Conservation (phyloP, 1,140 invertebrate genomes). For the Drosophila nigrodunni region DNA sequence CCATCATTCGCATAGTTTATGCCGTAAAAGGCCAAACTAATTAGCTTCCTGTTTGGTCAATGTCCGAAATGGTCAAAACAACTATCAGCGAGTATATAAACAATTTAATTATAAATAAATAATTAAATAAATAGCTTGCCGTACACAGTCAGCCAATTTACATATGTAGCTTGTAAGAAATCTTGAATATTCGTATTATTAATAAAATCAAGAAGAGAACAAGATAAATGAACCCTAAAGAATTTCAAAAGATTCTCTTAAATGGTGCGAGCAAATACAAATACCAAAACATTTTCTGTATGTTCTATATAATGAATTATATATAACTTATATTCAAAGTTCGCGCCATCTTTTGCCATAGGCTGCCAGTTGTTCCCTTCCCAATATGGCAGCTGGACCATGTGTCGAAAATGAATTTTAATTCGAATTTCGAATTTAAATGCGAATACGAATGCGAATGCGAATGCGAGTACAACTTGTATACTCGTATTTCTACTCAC, state of each 20-base stretch:
- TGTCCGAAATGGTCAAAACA: slow-evolving; percentile 64
- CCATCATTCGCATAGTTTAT: slow-evolving; percentile 69
- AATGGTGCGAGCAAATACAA: slow-evolving; percentile 43
- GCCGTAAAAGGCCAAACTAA: slow-evolving; percentile 74
- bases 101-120: slow-evolving; percentile 83
- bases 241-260: slow-evolving; percentile 61
- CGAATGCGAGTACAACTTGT: slow-evolving; percentile 29
- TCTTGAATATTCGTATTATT: slow-evolving; percentile 39
- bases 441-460: slow-evolving; percentile 48
- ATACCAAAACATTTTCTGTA: slow-evolving; percentile 7
- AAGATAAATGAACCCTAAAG: slow-evolving; percentile 70
- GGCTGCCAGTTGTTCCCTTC: slow-evolving; percentile 53
- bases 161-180: slow-evolving; percentile 68
- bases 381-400: slow-evolving; percentile 69
- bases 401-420: slow-evolving; percentile 68
- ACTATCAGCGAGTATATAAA: slow-evolving; percentile 62
- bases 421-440: slow-evolving; percentile 13
- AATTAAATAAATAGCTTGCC: slow-evolving; percentile 73
- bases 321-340: slow-evolving; percentile 20
- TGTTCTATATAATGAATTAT: slow-evolving; percentile 20
- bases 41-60: slow-evolving; percentile 69
- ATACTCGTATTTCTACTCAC: slow-evolving; percentile 43
- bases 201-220: slow-evolving; percentile 43
- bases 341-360: slow-evolving; percentile 37
- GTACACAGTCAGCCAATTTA: slow-evolving; percentile 67